Evolutionary conservation across 2,113 vertebrate species (phyloP), one percentile per base, ranked within the genome.

Genomic region (Sminthopsis crassicaudata): DNA sequence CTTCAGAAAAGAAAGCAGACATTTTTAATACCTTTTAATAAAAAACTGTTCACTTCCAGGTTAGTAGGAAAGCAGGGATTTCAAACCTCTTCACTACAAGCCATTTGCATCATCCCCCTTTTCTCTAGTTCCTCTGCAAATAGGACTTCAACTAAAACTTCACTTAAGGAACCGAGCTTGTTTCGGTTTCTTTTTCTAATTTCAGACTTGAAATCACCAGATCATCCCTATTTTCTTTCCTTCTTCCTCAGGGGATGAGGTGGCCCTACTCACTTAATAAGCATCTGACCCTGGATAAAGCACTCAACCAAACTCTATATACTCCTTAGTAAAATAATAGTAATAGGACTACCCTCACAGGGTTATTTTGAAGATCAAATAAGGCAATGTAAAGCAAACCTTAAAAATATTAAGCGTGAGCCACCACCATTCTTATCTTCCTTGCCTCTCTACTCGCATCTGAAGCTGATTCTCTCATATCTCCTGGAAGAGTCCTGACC

Each of bases 1-100:
- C 99, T 99, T 91, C 54, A 96, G 96, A 94, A 97, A 97, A 97
- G 0, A 97, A 96, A 92, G 0, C 76, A 60, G 53, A 90, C 19
- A 84, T 8, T 84, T 89, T 84, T 23, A 84, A 42, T 3, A 16
- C 67, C 30, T 76, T 76, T 19, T 19, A 76, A 76, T 76, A 10
- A 23, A 91, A 89, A 89, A 91, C 0, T 51, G 42, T 0, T 52
- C 11, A 19, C 0, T 19, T 95, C 92, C 91, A 92, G 90, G 52
- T 91, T 91, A 89, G 93, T 84, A 90, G 89, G 91, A 67, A 42
- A 42, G 53, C 76, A 93, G 92, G 50, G 53, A 22, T 42, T 84
- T 19, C 7, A 84, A 42, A 84, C 67, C 36, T 23, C 16, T 84
- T 84, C 16, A 84, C n/a, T 84, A 7, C 19, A 42, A 84, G 36